Conservation (phyloP, 2,797 vertebrate species). For the Gymnoscopelus braueri region DNA sequence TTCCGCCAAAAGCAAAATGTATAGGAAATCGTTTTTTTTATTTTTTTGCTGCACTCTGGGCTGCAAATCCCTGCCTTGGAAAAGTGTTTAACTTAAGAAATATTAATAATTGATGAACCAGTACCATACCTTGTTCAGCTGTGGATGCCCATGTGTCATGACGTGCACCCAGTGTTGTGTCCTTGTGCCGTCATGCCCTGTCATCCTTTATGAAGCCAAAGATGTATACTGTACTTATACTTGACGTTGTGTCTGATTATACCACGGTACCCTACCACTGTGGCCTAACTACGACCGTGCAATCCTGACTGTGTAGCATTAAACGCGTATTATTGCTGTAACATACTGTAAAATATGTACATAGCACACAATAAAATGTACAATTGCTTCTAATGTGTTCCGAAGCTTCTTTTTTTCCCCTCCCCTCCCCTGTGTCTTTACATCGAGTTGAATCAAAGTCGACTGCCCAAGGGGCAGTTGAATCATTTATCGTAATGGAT, state of each 20-base stretch:
- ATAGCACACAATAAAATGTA: slow-evolving; percentile 82
- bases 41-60: not conserved
- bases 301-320: slow-evolving; percentile 77
- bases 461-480: too few relatives aligned
- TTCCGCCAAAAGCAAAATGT: too few relatives aligned
- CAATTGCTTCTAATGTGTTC: slow-evolving; percentile 65
- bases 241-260: slow-evolving; percentile 46
- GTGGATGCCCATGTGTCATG: not conserved
- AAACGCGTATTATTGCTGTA: slow-evolving; percentile 74
- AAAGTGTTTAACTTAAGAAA: too few relatives aligned
- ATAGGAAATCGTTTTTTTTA: too few relatives aligned
- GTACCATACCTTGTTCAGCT: not conserved
- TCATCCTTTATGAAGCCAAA: slow-evolving; percentile 74
- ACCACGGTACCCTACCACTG: slow-evolving; percentile 72
- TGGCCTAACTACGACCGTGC: slow-evolving; percentile 78
- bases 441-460: too few relatives aligned
- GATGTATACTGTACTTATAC: slow-evolving; percentile 60
- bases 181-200: not conserved
- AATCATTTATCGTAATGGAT: too few relatives aligned
- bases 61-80: not conserved
- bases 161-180: slow-evolving; percentile 15
- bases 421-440: too few relatives aligned
- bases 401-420: too few relatives aligned
- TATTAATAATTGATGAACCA: slow-evolving; percentile 12
- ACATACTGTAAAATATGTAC: slow-evolving; percentile 82